Conservation (phyloP, 2,888 invertebrate genomes). For the Prosapia bicincta region DNA sequence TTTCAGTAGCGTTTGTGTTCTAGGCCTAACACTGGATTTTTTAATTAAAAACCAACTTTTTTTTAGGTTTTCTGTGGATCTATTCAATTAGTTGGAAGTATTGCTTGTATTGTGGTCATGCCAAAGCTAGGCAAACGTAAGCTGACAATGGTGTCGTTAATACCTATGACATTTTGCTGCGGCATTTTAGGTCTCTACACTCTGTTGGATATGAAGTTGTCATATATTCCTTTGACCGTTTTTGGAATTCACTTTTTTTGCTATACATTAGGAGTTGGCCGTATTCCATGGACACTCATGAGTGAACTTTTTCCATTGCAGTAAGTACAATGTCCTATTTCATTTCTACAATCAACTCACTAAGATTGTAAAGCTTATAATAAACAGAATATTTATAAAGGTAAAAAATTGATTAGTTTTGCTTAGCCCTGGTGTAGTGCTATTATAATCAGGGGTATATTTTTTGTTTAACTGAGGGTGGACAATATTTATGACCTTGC, state of each 20-base stretch:
- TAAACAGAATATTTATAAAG: too few relatives aligned
- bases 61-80: slow-evolving; percentile 27
- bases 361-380: too few relatives aligned
- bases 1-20: too few relatives aligned
- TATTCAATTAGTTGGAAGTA: slow-evolving; percentile 17
- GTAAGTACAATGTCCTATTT: too few relatives aligned
- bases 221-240: slow-evolving; percentile 46
- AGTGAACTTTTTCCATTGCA: slow-evolving; percentile 56
- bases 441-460: too few relatives aligned
- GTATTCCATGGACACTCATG: slow-evolving; percentile 53
- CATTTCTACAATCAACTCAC: too few relatives aligned
- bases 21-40: too few relatives aligned
- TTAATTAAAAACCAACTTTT: too few relatives aligned
- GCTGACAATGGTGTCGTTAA: slow-evolving; percentile 23
- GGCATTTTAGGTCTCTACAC: slow-evolving; percentile 24
- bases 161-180: slow-evolving; percentile 13
- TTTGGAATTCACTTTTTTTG: slow-evolving; percentile 48
- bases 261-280: slow-evolving; percentile 45
- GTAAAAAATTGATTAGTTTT: too few relatives aligned
- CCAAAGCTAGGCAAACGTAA: slow-evolving; percentile 27
- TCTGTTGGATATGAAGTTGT: slow-evolving; percentile 44
- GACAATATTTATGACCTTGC: too few relatives aligned
- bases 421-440: too few relatives aligned
- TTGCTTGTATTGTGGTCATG: slow-evolving; percentile 17
- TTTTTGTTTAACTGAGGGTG: too few relatives aligned